Evolutionary conservation across 2,888 invertebrate genomes (phyloP).

Genomic region (Andrena camellia): DNA sequence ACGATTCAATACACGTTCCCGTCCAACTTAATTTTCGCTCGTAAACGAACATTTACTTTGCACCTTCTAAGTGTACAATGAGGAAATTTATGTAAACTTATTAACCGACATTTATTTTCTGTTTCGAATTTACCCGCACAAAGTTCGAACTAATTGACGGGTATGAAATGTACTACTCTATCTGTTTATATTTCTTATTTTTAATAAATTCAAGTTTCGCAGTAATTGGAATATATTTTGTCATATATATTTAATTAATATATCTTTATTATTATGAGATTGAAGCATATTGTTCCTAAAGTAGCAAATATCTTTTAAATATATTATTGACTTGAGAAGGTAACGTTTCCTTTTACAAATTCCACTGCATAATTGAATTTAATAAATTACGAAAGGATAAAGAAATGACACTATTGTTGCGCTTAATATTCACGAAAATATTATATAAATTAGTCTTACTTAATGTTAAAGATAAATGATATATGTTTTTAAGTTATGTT

Average conservation of each 20-base stretch:
- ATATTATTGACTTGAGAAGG: background rate
- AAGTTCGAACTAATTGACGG: background rate
- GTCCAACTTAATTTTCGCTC: constrained; percentile 8
- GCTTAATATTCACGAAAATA: background rate
- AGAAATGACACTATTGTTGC: background rate
- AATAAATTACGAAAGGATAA: background rate
- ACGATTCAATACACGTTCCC: constrained; percentile 30
- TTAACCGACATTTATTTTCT: background rate
- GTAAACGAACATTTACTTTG: constrained; percentile 3
- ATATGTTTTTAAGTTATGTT: background rate
- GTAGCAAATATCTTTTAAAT: background rate
- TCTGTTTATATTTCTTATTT: background rate
- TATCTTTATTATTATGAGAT: background rate
- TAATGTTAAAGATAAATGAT: background rate
- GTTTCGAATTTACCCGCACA: background rate
- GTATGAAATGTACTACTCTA: constrained; percentile 9
- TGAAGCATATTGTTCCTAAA: background rate
- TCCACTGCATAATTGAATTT: background rate
- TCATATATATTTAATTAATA: background rate
- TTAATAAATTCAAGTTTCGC: constrained; percentile 7
- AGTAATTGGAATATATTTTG: background rate
- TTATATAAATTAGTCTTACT: background rate
- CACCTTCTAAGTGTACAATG: background rate
- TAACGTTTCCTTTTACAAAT: background rate
- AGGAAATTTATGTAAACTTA: background rate